These are phyloP conservation scores for Amphimallon solstitiale DNA, from an alignment of 2,888 invertebrate species.

Conservation along the genomic window DNA sequence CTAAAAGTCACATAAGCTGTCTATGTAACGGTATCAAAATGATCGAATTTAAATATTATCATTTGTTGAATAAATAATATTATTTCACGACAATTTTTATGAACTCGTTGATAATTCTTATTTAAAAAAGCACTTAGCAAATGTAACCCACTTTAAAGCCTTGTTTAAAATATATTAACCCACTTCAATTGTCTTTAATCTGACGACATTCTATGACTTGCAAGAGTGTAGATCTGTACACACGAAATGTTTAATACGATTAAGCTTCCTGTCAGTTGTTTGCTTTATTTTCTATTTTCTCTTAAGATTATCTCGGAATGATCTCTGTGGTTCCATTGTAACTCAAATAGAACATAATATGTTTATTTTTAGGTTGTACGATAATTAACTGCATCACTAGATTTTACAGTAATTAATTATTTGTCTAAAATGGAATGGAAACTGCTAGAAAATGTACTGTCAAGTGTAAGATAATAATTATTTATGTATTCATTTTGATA, in stretches of 20 bases:
- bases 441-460: background rate
- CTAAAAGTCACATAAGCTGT: too few species aligned
- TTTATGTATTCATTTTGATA: too few species aligned
- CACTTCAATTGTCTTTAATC: slow-evolving; percentile 7
- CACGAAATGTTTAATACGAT: too few species aligned
- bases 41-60: too few species aligned
- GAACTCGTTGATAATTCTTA: too few species aligned
- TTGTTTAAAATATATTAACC: slow-evolving; percentile 17
- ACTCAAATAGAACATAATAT: background rate
- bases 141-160: background rate
- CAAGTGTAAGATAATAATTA: background rate
- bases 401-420: slow-evolving; percentile 1
- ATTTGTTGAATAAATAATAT: too few species aligned
- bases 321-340: background rate
- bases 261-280: too few species aligned
- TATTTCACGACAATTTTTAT: too few species aligned
- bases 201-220: background rate
- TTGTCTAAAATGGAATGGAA: background rate
- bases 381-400: background rate
- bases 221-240: too few species aligned
- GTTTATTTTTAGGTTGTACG: too few species aligned
- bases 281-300: background rate
- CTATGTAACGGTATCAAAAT: background rate
- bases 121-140: background rate
- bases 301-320: slow-evolving; percentile 4